phyloP scores from a whole-genome alignment of 2,113 vertebrate genomes.

The Tretioscincus oriximinensis region DNA sequence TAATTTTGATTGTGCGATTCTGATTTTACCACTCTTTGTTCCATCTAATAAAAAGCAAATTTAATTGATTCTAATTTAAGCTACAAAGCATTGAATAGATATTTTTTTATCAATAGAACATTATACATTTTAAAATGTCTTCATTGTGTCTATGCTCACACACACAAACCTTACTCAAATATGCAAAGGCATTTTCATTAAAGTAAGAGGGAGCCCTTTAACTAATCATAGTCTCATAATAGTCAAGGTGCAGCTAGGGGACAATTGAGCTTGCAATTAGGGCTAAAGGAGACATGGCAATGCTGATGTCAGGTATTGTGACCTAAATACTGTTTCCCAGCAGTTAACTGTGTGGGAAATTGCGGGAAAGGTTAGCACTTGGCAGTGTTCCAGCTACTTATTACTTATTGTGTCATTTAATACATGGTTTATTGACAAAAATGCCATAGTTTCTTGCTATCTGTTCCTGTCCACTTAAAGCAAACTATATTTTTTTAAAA shows the following conservation, averaged over 20 bases:
- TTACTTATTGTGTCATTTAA: conserved; percentile 11
- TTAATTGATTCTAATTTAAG: neutral
- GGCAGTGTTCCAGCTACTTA: conserved; percentile 19
- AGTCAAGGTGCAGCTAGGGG: neutral
- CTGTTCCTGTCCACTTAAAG: conserved; percentile 8
- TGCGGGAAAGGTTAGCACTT: neutral
- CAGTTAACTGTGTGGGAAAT: neutral
- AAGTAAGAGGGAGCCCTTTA: neutral
- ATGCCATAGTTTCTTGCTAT: neutral
- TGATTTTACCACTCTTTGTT: neutral
- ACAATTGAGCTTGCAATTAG: conserved; percentile 2
- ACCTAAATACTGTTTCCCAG: conserved; percentile 25
- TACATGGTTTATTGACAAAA: conserved; percentile 11
- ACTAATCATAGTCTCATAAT: neutral
- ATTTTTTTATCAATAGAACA: neutral
- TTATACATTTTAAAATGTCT: neutral
- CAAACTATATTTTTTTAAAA: conserved; percentile 11
- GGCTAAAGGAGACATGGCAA: conserved; percentile 1
- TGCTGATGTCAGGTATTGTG: conserved; percentile 11
- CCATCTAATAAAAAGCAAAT: neutral
- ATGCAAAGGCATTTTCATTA: neutral
- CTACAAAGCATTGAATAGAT: neutral
- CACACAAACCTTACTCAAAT: neutral
- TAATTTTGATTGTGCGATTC: neutral
- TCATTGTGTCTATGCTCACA: neutral